These are phyloP conservation scores for Muschampia plurimacula DNA, from an alignment of 2,888 invertebrate species.

Conservation along the genomic window DNA sequence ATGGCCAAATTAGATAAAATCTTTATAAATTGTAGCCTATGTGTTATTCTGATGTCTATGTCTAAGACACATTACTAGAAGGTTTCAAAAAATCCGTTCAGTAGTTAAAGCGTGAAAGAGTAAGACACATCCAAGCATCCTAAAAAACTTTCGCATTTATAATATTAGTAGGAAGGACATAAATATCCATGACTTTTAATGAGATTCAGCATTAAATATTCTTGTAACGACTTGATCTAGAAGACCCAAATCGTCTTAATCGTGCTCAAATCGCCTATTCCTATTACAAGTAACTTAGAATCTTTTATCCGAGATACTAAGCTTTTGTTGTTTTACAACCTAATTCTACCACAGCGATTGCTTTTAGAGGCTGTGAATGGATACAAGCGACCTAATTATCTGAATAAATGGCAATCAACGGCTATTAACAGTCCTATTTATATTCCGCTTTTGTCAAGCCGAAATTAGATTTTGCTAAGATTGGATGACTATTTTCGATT, in stretches of 20 bases:
- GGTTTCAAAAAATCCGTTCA: too few species aligned
- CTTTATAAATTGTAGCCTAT: too few species aligned
- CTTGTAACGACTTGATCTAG: too few species aligned
- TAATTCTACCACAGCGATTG: constrained; percentile 16
- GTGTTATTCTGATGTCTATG: too few species aligned
- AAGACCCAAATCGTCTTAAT: neutral
- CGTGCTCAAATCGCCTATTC: neutral
- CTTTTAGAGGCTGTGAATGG: constrained; percentile 11
- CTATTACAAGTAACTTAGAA: neutral
- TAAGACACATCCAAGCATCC: too few species aligned
- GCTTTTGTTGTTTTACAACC: constrained; percentile 9
- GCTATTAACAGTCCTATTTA: constrained; percentile 18
- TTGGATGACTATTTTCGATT: constrained; percentile 10
- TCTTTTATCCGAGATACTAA: neutral
- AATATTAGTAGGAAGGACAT: too few species aligned
- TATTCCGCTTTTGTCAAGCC: constrained; percentile 19
- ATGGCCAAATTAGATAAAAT: too few species aligned
- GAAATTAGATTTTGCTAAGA: neutral
- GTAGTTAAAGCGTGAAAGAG: too few species aligned
- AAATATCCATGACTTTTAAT: too few species aligned
- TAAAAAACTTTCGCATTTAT: too few species aligned
- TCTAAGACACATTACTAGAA: too few species aligned
- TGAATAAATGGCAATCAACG: constrained; percentile 29
- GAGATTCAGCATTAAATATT: too few species aligned
- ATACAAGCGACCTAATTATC: constrained; percentile 28